Conservation (phyloP, 1,140 invertebrate species). For the Microplitis demolitor region DNA sequence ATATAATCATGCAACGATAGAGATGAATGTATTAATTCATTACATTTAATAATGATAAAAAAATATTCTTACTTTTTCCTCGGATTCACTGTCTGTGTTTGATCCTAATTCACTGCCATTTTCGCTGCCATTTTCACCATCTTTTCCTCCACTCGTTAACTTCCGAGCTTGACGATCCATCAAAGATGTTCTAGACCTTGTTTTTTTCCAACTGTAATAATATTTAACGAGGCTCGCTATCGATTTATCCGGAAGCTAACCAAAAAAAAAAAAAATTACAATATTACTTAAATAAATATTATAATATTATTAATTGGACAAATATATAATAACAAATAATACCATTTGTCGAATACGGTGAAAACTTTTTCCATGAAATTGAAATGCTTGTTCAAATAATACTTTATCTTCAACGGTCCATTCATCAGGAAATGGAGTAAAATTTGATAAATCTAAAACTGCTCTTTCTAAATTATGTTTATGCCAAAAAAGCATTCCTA, state of each 20-base stretch:
- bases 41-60: slow-evolving; percentile 24
- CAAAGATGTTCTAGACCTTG: slow-evolving; percentile 84
- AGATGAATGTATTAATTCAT: neutral
- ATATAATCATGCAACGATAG: slow-evolving; percentile 9
- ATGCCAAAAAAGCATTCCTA: slow-evolving; percentile 98
- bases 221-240: slow-evolving; percentile 96
- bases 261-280: slow-evolving; percentile 14
- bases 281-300: neutral
- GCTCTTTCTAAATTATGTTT: slow-evolving; percentile 94
- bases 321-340: slow-evolving; percentile 37
- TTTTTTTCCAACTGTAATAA: slow-evolving; percentile 99
- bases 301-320: neutral
- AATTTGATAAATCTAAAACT: slow-evolving; percentile 91
- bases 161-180: slow-evolving; percentile 89
- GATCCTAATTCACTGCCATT: slow-evolving; percentile 75
- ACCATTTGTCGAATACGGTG: slow-evolving; percentile 97
- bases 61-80: slow-evolving; percentile 79
- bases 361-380: slow-evolving; percentile 98
- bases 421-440: slow-evolving; percentile 96
- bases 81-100: slow-evolving; percentile 85
- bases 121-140: slow-evolving; percentile 75
- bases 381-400: slow-evolving; percentile 96
- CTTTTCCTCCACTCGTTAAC: slow-evolving; percentile 65
- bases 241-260: slow-evolving; percentile 91
- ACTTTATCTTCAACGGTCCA: slow-evolving; percentile 99